These are phyloP conservation scores for Lepeophtheirus nordmannii DNA, from an alignment of 2,888 invertebrate genomes.

Conservation along the genomic window DNA sequence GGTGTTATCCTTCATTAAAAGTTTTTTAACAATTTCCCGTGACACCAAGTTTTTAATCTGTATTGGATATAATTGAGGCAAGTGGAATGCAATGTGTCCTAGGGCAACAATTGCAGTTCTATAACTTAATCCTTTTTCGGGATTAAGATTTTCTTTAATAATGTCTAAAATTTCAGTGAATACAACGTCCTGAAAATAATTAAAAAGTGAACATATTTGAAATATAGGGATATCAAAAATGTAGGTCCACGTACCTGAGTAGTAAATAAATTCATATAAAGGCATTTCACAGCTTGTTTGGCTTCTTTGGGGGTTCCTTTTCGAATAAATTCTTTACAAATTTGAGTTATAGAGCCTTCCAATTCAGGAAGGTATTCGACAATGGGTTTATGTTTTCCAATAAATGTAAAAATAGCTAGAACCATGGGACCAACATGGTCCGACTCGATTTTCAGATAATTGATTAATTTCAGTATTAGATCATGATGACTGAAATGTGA, in stretches of 20 bases:
- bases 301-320: slow-evolving; percentile 86
- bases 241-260: slow-evolving; percentile 43
- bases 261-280: slow-evolving; percentile 60
- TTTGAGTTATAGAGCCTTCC: slow-evolving; percentile 60
- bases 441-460: slow-evolving; percentile 63
- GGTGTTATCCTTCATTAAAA: slow-evolving; percentile 47
- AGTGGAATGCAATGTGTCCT: slow-evolving; percentile 82
- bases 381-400: slow-evolving; percentile 69
- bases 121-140: slow-evolving; percentile 43
- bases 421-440: slow-evolving; percentile 63
- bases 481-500: slow-evolving; percentile 77
- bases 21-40: slow-evolving; percentile 84
- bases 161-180: slow-evolving; percentile 66
- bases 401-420: slow-evolving; percentile 64
- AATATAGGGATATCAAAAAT: no score
- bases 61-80: slow-evolving; percentile 73
- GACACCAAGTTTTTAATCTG: slow-evolving; percentile 88
- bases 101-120: slow-evolving; percentile 83
- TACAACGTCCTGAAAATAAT: slow-evolving; percentile 34
- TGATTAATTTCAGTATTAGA: slow-evolving; percentile 57
- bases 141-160: slow-evolving; percentile 27
- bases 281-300: slow-evolving; percentile 85
- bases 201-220: no score
- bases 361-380: slow-evolving; percentile 56
- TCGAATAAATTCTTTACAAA: slow-evolving; percentile 73